phyloP scores from a whole-genome alignment of 2,113 vertebrate genomes.

The Trinectes maculatus region DNA sequence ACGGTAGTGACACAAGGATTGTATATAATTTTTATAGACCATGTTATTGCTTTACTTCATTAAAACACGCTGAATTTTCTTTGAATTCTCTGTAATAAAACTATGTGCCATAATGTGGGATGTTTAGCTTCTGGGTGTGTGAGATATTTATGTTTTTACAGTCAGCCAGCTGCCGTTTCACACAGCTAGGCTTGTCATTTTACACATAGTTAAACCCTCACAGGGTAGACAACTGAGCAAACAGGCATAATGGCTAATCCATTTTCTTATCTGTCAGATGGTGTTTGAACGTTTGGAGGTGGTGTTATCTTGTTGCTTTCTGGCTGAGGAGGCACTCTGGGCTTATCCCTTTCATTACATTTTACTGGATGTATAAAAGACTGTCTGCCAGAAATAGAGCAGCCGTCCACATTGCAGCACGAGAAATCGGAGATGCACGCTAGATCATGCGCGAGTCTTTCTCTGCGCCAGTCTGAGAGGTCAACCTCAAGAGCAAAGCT shows the following conservation, averaged over 20 bases:
- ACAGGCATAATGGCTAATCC: constrained; percentile 55
- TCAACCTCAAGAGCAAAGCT: constrained; percentile 54
- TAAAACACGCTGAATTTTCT: background rate
- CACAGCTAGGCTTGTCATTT: constrained; percentile 34
- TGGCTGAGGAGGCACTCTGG: constrained; percentile 37
- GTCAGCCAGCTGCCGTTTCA: constrained; percentile 3
- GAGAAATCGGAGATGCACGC: constrained; percentile 60
- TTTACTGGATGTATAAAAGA: constrained; percentile 58
- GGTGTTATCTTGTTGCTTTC: constrained; percentile 25
- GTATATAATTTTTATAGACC: background rate
- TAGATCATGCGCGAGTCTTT: constrained; percentile 34
- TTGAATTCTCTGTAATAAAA: background rate
- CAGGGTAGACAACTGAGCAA: constrained; percentile 53
- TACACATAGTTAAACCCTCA: constrained; percentile 36
- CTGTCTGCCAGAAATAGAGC: constrained; percentile 63
- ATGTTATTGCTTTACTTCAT: background rate
- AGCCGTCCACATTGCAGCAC: constrained; percentile 54
- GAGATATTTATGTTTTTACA: constrained; percentile 25
- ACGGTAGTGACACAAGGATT: background rate
- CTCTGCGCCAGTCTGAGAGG: constrained; percentile 49
- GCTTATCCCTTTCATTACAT: constrained; percentile 48
- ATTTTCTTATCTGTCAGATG: constrained; percentile 63
- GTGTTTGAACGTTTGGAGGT: constrained; percentile 32
- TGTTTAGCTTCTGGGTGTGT: constrained; percentile 3
- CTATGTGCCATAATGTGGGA: background rate